A percentile compares a stretch with the other conserved stretches of the same genome.
Conservation (phyloP, 2,888 invertebrate species). For the Melipona beecheii region DNA sequence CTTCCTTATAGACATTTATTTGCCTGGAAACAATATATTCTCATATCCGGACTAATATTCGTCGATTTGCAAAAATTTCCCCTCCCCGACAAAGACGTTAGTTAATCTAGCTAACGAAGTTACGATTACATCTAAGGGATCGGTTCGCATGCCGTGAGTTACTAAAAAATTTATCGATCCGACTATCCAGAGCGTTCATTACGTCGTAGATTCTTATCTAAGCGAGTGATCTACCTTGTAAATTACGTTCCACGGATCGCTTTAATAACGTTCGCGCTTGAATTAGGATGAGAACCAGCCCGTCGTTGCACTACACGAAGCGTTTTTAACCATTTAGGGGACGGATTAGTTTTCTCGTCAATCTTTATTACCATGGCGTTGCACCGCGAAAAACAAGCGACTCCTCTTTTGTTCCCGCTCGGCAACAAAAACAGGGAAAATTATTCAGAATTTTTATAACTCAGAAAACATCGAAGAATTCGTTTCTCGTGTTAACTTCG, state of each 20-base stretch:
- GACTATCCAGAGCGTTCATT: background rate
- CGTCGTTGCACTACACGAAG: background rate
- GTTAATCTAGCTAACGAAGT: slow-evolving; percentile 22
- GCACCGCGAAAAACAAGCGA: too few relatives aligned
- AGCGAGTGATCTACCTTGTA: background rate
- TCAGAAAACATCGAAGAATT: too few relatives aligned
- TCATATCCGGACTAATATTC: background rate
- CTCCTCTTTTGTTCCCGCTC: too few relatives aligned
- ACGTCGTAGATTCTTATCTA: slow-evolving; percentile 21
- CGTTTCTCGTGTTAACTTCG: too few relatives aligned
- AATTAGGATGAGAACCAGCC: background rate
- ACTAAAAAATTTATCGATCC: slow-evolving; percentile 33
- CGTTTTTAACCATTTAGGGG: background rate
- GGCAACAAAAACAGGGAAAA: too few relatives aligned
- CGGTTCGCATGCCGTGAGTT: background rate
- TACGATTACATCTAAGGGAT: slow-evolving; percentile 2
- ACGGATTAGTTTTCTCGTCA: too few relatives aligned
- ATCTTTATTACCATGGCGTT: too few relatives aligned
- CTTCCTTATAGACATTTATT: background rate
- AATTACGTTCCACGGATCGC: slow-evolving; percentile 11
- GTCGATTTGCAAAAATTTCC: background rate
- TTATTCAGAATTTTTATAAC: too few relatives aligned
- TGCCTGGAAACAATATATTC: background rate
- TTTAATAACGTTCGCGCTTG: slow-evolving; percentile 19
- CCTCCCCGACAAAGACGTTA: background rate